Percentiles rank a stretch among this genome's conserved stretches.
phyloP scores from a whole-genome alignment of 2,113 vertebrate genomes.

The Cinclus cinclus region DNA sequence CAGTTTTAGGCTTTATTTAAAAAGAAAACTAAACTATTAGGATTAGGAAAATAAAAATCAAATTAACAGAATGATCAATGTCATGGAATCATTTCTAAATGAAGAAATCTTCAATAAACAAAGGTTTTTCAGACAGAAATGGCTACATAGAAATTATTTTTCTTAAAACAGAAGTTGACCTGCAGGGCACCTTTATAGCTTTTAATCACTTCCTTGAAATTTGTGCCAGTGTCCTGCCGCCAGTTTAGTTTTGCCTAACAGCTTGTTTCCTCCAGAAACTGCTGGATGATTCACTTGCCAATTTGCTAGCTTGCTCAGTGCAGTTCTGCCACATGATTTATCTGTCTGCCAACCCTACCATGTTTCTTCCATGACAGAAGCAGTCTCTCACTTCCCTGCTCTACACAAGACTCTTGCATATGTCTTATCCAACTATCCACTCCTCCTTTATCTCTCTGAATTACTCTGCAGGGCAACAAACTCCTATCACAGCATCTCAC shows the following conservation, averaged over 20 bases:
- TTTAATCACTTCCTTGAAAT: background rate
- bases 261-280: background rate
- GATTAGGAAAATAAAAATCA: background rate
- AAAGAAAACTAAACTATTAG: background rate
- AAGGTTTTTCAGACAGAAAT: background rate
- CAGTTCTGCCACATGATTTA: background rate
- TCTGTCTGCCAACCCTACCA: background rate
- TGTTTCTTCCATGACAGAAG: background rate
- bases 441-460: background rate
- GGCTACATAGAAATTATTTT: background rate
- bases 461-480: background rate
- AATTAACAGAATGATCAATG: background rate
- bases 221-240: background rate
- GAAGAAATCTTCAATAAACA: background rate
- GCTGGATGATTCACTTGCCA: background rate
- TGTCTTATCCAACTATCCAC: background rate
- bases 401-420: background rate
- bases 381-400: background rate
- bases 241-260: background rate
- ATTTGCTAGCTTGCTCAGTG: background rate
- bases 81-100: rapidly evolving
- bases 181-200: background rate
- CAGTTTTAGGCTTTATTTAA: background rate
- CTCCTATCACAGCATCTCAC: background rate
- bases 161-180: background rate